Evolutionary conservation across 2,797 vertebrate genomes (phyloP), one percentile per base, ranked within the genome.

Genomic region (Thaleichthys pacificus): DNA sequence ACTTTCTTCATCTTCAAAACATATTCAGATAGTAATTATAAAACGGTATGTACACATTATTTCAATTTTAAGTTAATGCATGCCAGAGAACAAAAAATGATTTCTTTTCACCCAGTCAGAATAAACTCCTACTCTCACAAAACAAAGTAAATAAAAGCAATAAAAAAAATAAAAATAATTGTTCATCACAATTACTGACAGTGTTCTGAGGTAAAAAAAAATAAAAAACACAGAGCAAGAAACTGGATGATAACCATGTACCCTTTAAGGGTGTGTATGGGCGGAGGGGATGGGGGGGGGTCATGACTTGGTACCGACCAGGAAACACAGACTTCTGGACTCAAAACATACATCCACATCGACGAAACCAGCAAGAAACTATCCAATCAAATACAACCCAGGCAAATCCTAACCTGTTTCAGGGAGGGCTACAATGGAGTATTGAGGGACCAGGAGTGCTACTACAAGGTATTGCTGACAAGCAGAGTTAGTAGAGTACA

Each of bases 31-130:
- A 85, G 82, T 87, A 88, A 88, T 91, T 88, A 89, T 82, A 91
- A 92, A 91, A 91, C 86, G 87, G 74, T 89, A 91, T 91, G 78
- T 91, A 90, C 86, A 91, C 51, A 72, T 77, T 73, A 70, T 80
- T 80, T 81, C 71, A 80, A 82, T 76, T 74, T 86, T 74, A 83
- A 87, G 56, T 84, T 86, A 88, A 84, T 84, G 72, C 78, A 85
- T 80, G 71, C 80, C 75, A 85, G 75, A 85, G 79, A 80, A 69
- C 71, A 61, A 82, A 86, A 75, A 86, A 77, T 82, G 17, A 47
- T 74, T 58, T 80, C 71, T 32, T 60, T 28, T n/a, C 71, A 42
- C 66, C 68, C 61, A 21, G 24, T 61, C 19, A 32, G 42, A 80
- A 2, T 30, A 73, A 17, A n/a, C 75, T 76, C 76, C 22, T 68